Conservation (phyloP, 2,113 vertebrate species). For the Hippocampus abdominalis region DNA sequence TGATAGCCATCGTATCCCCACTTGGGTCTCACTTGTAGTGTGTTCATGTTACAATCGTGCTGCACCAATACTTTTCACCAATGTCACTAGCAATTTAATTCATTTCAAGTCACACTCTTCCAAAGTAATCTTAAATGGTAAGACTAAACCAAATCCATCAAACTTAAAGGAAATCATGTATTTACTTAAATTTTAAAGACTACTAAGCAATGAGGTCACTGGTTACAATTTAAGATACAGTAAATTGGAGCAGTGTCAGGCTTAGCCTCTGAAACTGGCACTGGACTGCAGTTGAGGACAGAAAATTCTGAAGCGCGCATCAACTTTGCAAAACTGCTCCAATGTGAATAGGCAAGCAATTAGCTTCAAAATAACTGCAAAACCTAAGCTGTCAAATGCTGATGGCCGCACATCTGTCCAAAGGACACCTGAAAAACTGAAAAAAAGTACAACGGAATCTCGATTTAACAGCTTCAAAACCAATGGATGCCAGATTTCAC, state of each 20-base stretch:
- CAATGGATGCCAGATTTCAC: not conserved
- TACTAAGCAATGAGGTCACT: not conserved
- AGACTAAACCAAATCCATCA: not conserved
- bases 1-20: slow-evolving; percentile 30
- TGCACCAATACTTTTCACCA: not conserved
- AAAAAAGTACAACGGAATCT: too few species aligned
- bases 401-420: not conserved
- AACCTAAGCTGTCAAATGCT: not conserved
- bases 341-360: not conserved
- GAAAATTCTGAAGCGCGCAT: not conserved
- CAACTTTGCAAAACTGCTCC: not conserved
- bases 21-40: slow-evolving; percentile 5
- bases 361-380: not conserved
- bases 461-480: too few species aligned
- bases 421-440: not conserved
- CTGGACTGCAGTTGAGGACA: not conserved
- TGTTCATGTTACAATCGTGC: slow-evolving; percentile 1
- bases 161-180: not conserved
- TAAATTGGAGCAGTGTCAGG: not conserved
- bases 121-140: not conserved
- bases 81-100: not conserved
- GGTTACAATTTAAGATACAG: not conserved
- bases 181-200: not conserved
- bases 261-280: not conserved
- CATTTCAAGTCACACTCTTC: not conserved